Evolutionary conservation across 2,888 invertebrate species (phyloP).

Genomic region (Agrypnus murinus): DNA sequence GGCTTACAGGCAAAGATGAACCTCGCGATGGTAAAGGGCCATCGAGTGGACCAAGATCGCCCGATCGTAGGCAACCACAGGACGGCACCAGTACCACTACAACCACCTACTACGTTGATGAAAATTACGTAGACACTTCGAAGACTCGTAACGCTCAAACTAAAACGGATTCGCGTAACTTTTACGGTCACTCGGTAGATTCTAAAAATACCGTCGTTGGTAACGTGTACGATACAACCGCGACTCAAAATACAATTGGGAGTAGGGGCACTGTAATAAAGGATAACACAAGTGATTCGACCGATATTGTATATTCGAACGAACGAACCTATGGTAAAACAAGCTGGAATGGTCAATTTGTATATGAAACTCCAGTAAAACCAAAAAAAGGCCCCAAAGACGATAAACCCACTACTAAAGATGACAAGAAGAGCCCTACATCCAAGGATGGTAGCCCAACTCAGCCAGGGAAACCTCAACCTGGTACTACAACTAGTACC

Average conservation of each 20-base stretch:
- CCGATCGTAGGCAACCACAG: background rate
- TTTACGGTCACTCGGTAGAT: slow-evolving; percentile 66
- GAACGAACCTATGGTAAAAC: slow-evolving; percentile 69
- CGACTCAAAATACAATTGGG: slow-evolving; percentile 68
- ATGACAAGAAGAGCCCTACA: slow-evolving; percentile 1
- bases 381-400: slow-evolving; percentile 38
- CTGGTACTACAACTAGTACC: slow-evolving; percentile 26
- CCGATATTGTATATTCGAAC: slow-evolving; percentile 67
- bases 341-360: slow-evolving; percentile 69
- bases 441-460: slow-evolving; percentile 20
- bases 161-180: slow-evolving; percentile 63
- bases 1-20: too few species aligned
- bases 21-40: background rate
- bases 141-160: slow-evolving; percentile 61
- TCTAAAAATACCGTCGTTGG: slow-evolving; percentile 62
- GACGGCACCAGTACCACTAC: slow-evolving; percentile 22
- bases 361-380: slow-evolving; percentile 47
- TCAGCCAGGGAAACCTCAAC: background rate
- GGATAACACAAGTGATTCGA: slow-evolving; percentile 72
- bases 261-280: slow-evolving; percentile 71
- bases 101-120: slow-evolving; percentile 59
- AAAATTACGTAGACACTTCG: slow-evolving; percentile 61
- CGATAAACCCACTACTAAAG: slow-evolving; percentile 25
- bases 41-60: background rate
- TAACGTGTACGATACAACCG: slow-evolving; percentile 67